A percentile compares a stretch with the other conserved stretches of the same genome.
These are phyloP conservation scores for Thripadectes ignobilis DNA, from an alignment of 2,797 vertebrate species.

Conservation along the genomic window DNA sequence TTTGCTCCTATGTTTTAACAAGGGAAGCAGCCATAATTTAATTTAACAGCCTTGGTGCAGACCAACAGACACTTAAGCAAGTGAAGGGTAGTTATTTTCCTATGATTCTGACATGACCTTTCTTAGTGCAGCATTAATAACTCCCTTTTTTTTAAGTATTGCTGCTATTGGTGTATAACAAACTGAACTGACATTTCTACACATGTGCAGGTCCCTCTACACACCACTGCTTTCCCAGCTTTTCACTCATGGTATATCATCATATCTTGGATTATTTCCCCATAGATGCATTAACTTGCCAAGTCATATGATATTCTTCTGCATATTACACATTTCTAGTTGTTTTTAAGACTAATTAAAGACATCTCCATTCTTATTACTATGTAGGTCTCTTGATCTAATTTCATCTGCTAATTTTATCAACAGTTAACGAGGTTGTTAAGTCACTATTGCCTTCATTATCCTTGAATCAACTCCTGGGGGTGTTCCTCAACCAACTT, in stretches of 20 bases:
- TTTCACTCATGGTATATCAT: neutral
- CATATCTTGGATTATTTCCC: neutral
- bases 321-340: neutral
- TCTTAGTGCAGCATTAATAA: neutral
- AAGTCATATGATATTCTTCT: neutral
- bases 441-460: neutral
- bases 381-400: neutral
- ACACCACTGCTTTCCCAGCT: neutral
- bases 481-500: neutral
- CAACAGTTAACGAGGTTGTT: neutral
- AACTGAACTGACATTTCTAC: neutral
- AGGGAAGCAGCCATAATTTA: neutral
- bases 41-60: neutral
- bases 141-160: neutral
- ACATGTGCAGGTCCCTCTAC: neutral
- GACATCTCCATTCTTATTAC: neutral
- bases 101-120: neutral
- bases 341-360: neutral
- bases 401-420: constrained; percentile 28
- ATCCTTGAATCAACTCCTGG: neutral
- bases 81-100: neutral
- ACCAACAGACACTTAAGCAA: neutral
- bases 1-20: neutral
- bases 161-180: neutral
- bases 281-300: neutral